Evolutionary conservation across 2,797 vertebrate species (phyloP), one percentile per base, ranked within the genome.

Genomic region (Amphiprion clarkii): DNA sequence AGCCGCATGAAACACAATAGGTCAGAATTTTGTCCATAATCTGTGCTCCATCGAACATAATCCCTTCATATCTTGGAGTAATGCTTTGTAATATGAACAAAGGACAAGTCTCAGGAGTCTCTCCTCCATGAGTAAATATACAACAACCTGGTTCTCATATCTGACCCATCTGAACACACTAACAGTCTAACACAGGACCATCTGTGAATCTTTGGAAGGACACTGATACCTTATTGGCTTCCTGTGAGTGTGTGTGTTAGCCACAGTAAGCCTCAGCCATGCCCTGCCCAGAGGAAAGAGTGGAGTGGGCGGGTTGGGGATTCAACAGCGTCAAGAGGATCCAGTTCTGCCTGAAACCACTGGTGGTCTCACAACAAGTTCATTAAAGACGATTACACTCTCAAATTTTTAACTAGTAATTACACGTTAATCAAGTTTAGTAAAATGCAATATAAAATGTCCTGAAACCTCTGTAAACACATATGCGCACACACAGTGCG

Each of bases 51-150:
- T 70, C 70, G 39, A 29, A 60, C 74, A 44, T 87, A 87, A 90
- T 86, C 87, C 87, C 71, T 62, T 77, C 66, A 51, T 78, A 81
- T 85, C 69, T 78, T 64, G 0, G 46, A 84, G 59, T 87, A 88
- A 89, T 69, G 71, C 80, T 67, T 49, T 67, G 76, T 73, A 83
- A 86, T 83, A 76, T 74, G 77, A 91, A 84, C 68, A 61, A 66
- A 77, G 58, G 71, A 58, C 25, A 39, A 69, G 78, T 63, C 74
- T 54, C 40, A 36, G 68, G 78, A 78, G 48, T 62, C 56, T 79
- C 55, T 74, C 55, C 69, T 60, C 46, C 10, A 14, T 70, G 74
- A 71, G 84, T 76, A 89, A 91, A 92, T 90, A 90, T 83, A 89
- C 88, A 89, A 79, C 51, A 66, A 84, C 72, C 75, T 78, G 85